These are phyloP conservation scores for Folsomia manolachei DNA, from an alignment of 2,888 invertebrate species.

Conservation along the genomic window DNA sequence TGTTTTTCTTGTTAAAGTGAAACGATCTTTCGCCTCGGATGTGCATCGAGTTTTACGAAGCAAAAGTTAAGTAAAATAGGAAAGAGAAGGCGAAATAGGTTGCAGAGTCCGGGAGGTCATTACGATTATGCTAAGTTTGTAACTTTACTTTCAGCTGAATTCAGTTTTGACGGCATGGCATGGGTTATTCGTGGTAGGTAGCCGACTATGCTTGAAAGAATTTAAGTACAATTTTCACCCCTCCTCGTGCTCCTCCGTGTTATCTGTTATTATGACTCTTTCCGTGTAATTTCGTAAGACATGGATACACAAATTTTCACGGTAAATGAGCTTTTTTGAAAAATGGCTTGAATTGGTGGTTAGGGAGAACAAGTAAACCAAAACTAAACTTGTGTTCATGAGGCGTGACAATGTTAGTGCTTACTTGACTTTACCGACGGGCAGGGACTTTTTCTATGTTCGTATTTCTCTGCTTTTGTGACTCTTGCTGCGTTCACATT, in stretches of 20 bases:
- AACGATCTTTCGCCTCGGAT: conserved; percentile 9
- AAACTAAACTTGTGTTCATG: conserved; percentile 35
- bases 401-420: conserved; percentile 39
- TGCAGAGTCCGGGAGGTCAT: conserved; percentile 34
- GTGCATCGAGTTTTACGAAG: neutral
- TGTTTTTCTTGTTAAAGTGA: conserved; percentile 18
- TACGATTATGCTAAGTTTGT: conserved; percentile 27
- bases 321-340: conserved; percentile 38
- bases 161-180: neutral
- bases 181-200: neutral
- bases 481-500: no score
- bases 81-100: no score
- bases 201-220: conserved; percentile 2
- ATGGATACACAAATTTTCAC: conserved; percentile 39
- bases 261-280: conserved; percentile 16
- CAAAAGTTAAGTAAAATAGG: neutral
- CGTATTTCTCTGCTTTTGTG: neutral
- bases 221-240: neutral
- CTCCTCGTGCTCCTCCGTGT: neutral
- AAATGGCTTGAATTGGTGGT: conserved; percentile 10
- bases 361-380: conserved; percentile 24
- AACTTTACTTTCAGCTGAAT: neutral
- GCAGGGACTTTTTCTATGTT: neutral
- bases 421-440: conserved; percentile 19
- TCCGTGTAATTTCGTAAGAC: conserved; percentile 17